Evolutionary conservation across 2,888 invertebrate species (phyloP).

Genomic region (Hipparchia sbordonii): DNA sequence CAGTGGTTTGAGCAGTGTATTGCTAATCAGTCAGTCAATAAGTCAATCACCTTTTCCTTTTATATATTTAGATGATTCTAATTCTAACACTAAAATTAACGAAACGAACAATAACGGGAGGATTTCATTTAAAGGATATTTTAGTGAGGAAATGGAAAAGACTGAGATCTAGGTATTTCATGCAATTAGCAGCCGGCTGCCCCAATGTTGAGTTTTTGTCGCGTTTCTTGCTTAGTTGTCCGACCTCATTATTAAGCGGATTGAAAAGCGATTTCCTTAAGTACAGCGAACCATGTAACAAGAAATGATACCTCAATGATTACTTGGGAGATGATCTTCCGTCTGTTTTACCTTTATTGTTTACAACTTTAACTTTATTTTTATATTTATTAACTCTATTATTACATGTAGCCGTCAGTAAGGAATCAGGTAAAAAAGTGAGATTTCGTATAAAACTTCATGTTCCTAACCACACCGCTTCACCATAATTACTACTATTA

Average conservation of each 20-base stretch:
- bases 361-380: background rate
- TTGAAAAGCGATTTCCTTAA: constrained; percentile 64
- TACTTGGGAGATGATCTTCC: constrained; percentile 7
- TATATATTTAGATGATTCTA: too few species aligned
- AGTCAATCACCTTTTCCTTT: too few species aligned
- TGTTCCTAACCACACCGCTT: constrained; percentile 56
- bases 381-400: background rate
- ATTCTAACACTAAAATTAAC: background rate
- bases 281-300: constrained; percentile 42
- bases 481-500: constrained; percentile 76
- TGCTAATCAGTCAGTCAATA: too few species aligned
- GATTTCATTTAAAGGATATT: constrained; percentile 8
- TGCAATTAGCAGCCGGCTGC: constrained; percentile 63
- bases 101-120: background rate
- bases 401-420: constrained; percentile 1
- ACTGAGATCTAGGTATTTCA: constrained; percentile 55
- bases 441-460: constrained; percentile 1
- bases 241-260: constrained; percentile 63
- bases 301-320: constrained; percentile 1
- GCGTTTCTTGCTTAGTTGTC: constrained; percentile 60
- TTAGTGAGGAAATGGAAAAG: background rate
- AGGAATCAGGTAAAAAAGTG: background rate
- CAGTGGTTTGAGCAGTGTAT: too few species aligned
- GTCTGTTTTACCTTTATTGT: too few species aligned
- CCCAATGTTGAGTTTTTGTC: constrained; percentile 61